phyloP scores from a whole-genome alignment of 2,113 vertebrate species.

The Xenopus laevis region DNA sequence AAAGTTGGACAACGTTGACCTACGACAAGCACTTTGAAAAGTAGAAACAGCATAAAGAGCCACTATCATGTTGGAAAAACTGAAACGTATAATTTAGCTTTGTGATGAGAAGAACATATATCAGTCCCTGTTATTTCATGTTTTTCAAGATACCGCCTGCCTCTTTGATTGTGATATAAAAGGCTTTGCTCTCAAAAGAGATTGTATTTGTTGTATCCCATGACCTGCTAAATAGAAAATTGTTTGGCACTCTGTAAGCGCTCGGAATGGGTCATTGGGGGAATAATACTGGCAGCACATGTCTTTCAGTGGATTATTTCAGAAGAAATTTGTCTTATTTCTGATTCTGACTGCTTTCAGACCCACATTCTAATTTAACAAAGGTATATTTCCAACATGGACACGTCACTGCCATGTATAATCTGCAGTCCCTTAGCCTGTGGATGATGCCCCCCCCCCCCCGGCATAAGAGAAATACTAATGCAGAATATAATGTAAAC shows the following conservation, averaged over 20 bases:
- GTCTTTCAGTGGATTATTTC: not conserved
- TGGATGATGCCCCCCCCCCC: not conserved
- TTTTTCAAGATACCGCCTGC: not conserved
- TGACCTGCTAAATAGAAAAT: not conserved
- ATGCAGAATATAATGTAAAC: slow-evolving; percentile 6
- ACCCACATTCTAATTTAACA: not conserved
- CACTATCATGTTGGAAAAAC: too few relatives aligned
- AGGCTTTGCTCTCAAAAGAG: not conserved
- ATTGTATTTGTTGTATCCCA: slow-evolving; percentile 2
- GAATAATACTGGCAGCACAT: not conserved
- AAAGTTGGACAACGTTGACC: too few relatives aligned
- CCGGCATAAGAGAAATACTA: slow-evolving; percentile 5
- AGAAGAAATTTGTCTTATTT: not conserved
- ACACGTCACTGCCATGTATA: not conserved
- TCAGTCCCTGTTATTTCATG: too few relatives aligned
- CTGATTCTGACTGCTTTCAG: not conserved
- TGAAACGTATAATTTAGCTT: not conserved
- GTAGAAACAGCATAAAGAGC: too few relatives aligned
- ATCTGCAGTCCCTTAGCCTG: not conserved
- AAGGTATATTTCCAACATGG: not conserved
- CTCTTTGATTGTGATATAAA: not conserved
- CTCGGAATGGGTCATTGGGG: not conserved
- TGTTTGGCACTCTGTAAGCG: not conserved
- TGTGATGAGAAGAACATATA: too few relatives aligned
- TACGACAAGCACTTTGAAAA: too few relatives aligned